phyloP scores from a whole-genome alignment of 2,888 invertebrate genomes.

The Lepidochitona cinerea region DNA sequence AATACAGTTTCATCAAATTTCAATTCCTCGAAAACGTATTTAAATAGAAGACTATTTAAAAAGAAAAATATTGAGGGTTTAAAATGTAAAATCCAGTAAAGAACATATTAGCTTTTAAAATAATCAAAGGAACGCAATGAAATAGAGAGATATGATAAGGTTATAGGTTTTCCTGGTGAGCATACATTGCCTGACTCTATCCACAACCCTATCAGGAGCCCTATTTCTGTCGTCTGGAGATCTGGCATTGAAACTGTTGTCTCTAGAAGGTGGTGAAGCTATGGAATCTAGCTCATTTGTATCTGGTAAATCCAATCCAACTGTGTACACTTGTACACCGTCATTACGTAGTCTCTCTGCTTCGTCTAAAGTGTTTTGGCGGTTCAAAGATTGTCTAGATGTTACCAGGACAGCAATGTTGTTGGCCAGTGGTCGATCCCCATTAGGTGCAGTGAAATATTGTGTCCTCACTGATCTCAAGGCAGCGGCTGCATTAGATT shows the following conservation, averaged over 20 bases:
- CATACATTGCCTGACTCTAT: not conserved
- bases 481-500: constrained; percentile 35
- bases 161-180: too few species aligned
- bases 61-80: too few species aligned
- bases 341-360: not conserved
- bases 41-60: too few species aligned
- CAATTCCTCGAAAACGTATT: too few species aligned
- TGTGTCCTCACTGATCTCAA: constrained; percentile 19
- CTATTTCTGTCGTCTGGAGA: not conserved
- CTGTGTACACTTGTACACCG: not conserved
- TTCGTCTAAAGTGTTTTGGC: not conserved
- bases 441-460: constrained; percentile 45
- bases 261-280: not conserved
- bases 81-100: too few species aligned
- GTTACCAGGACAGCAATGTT: constrained; percentile 55
- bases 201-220: not conserved
- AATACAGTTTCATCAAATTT: too few species aligned
- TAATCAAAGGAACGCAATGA: too few species aligned
- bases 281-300: not conserved
- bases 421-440: constrained; percentile 50
- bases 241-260: not conserved
- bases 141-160: too few species aligned
- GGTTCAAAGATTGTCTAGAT: constrained; percentile 27
- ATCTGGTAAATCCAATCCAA: not conserved
- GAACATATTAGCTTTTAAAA: too few species aligned